phyloP scores from a whole-genome alignment of 2,888 invertebrate genomes.

The Branchipolynoe longqiensis region DNA sequence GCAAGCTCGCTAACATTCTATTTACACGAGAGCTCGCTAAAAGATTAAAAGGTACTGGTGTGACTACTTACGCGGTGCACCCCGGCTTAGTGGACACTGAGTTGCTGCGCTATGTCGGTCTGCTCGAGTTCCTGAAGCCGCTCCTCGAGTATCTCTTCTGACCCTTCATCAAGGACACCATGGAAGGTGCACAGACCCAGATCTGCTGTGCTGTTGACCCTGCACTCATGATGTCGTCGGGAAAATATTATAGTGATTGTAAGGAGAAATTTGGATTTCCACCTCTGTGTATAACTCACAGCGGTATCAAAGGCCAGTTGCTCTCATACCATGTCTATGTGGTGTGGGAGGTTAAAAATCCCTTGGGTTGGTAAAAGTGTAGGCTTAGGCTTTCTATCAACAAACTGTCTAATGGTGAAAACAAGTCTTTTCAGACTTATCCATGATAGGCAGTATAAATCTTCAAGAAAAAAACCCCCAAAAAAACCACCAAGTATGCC shows the following conservation, averaged over 20 bases:
- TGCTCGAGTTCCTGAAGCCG: not conserved
- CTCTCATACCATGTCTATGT: too few relatives aligned
- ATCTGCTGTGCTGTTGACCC: slow-evolving; percentile 41
- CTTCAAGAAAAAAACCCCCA: too few relatives aligned
- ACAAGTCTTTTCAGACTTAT: too few relatives aligned
- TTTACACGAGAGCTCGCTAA: slow-evolving; percentile 72
- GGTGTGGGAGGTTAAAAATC: too few relatives aligned
- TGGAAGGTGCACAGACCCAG: slow-evolving; percentile 42
- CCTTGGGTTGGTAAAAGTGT: too few relatives aligned
- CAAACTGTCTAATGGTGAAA: too few relatives aligned
- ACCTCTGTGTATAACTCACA: too few relatives aligned
- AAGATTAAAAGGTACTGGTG: slow-evolving; percentile 74
- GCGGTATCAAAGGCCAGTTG: too few relatives aligned
- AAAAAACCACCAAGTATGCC: too few relatives aligned
- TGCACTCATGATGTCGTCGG: not conserved
- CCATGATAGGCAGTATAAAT: too few relatives aligned
- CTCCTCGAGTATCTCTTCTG: not conserved
- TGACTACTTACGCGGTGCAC: slow-evolving; percentile 3
- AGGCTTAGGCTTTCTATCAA: too few relatives aligned
- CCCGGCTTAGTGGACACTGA: slow-evolving; percentile 36
- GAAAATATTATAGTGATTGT: slow-evolving; percentile 55
- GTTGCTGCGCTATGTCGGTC: not conserved
- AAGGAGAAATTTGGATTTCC: too few relatives aligned
- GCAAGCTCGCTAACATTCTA: slow-evolving; percentile 53
- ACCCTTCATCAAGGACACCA: slow-evolving; percentile 5